Percentiles rank a stretch among this genome's conserved stretches.
Evolutionary conservation across 2,113 vertebrate species (phyloP).

Genomic region (Trematocara zebra): DNA sequence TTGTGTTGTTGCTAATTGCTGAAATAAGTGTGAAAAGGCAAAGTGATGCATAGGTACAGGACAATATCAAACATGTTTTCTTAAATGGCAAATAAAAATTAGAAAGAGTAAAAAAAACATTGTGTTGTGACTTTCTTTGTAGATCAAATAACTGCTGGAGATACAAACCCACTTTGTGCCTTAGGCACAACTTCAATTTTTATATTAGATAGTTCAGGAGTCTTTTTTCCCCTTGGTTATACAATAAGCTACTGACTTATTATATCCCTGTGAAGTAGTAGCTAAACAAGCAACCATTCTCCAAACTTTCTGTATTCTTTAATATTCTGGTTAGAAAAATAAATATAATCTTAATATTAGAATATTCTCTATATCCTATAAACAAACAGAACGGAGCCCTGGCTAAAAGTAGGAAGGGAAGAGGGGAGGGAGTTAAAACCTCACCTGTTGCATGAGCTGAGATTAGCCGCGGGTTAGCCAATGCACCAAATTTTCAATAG

Average conservation of each 20-base stretch:
- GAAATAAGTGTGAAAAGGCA: background rate
- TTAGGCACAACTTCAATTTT: background rate
- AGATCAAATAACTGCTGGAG: background rate
- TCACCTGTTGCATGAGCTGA: background rate
- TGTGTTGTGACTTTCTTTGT: background rate
- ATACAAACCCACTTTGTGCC: background rate
- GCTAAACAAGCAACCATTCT: background rate
- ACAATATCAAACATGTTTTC: background rate
- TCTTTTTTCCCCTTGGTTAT: background rate
- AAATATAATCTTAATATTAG: background rate
- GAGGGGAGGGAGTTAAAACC: background rate
- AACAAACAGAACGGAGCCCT: background rate
- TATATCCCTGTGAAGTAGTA: background rate
- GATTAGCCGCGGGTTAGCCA: background rate
- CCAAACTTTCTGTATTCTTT: background rate
- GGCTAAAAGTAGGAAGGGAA: background rate
- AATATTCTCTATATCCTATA: background rate
- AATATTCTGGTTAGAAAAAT: background rate
- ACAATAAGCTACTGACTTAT: background rate
- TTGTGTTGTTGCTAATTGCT: background rate
- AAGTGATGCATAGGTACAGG: background rate
- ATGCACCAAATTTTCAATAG: background rate
- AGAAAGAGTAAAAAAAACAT: background rate
- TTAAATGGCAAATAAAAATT: background rate
- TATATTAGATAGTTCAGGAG: background rate